Conservation (phyloP, 2,797 vertebrate species). For the Melanotaenia pygmaea region DNA sequence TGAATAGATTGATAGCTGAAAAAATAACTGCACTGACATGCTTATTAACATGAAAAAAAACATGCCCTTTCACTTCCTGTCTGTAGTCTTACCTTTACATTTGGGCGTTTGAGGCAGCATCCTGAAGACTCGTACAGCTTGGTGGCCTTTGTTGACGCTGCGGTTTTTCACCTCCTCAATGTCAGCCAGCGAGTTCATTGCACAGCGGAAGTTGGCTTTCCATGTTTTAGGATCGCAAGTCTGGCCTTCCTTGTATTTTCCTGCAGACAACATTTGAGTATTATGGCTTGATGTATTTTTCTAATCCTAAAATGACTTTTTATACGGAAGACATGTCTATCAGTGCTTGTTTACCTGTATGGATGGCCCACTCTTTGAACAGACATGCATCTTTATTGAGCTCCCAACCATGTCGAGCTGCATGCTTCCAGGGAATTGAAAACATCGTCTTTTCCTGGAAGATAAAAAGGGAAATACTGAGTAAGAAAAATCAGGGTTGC, state of each 20-base stretch:
- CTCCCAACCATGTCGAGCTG: constrained; percentile 96
- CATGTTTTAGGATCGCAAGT: constrained; percentile 92
- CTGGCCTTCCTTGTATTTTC: constrained; percentile 88
- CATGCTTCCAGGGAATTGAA: constrained; percentile 97
- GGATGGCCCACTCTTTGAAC: constrained; percentile 94
- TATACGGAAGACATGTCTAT: not conserved
- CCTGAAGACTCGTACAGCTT: constrained; percentile 91
- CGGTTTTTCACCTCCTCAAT: constrained; percentile 94
- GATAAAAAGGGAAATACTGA: constrained; percentile 9
- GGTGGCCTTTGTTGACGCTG: constrained; percentile 93
- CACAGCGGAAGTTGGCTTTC: constrained; percentile 99
- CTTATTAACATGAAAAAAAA: too few species aligned
- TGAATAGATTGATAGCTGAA: not conserved
- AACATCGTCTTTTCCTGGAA: constrained; percentile 90
- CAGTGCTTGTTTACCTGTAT: constrained; percentile 88
- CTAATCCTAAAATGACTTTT: not conserved
- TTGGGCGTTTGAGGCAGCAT: constrained; percentile 88
- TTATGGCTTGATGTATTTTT: not conserved
- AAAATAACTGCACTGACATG: too few species aligned
- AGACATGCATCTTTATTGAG: constrained; percentile 93
- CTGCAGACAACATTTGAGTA: constrained; percentile 70
- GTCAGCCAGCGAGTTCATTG: constrained; percentile 97
- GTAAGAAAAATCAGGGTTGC: too few species aligned
- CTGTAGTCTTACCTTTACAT: constrained; percentile 63
- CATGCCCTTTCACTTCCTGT: constrained; percentile 24